phyloP scores from a whole-genome alignment of 2,797 vertebrate species.

The Dipus sagitta region DNA sequence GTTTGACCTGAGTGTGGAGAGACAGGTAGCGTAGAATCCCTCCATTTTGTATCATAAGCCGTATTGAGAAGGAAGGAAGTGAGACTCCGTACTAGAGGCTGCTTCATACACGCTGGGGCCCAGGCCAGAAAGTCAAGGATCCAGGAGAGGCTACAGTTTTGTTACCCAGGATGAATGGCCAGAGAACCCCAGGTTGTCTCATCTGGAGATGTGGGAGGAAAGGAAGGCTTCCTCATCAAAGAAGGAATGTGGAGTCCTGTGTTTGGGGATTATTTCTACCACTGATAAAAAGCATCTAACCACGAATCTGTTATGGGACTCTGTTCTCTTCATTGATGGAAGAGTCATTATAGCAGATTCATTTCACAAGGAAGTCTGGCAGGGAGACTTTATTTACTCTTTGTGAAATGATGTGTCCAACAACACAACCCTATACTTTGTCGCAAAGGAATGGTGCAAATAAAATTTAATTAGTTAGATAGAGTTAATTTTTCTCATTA shows the following conservation, averaged over 20 bases:
- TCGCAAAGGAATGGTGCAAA: conserved; percentile 3
- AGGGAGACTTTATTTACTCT: neutral
- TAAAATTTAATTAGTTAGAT: neutral
- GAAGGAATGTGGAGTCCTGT: neutral
- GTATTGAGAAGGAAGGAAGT: neutral
- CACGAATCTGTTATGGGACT: neutral
- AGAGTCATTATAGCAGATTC: neutral
- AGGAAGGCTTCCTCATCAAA: neutral
- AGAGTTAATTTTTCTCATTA: conserved; percentile 12
- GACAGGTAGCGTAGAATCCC: conserved; percentile 2
- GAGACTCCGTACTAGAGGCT: neutral
- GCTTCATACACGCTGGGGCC: neutral
- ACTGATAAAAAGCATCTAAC: neutral
- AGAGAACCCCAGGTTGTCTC: neutral
- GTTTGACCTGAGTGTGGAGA: neutral
- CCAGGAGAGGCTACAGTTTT: neutral
- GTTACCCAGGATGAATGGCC: neutral
- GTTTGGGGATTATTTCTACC: neutral
- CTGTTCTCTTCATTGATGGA: neutral
- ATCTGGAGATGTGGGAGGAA: neutral
- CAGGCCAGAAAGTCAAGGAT: conserved; percentile 12
- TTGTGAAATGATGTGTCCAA: neutral
- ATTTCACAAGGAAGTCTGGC: neutral
- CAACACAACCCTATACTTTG: neutral
- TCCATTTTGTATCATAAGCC: conserved; percentile 25